Evolutionary conservation across 53 echinoderm and acorn worm species (phyloP), one percentile per base, ranked within the genome.

Genomic region (Holothuria leucospilota): DNA sequence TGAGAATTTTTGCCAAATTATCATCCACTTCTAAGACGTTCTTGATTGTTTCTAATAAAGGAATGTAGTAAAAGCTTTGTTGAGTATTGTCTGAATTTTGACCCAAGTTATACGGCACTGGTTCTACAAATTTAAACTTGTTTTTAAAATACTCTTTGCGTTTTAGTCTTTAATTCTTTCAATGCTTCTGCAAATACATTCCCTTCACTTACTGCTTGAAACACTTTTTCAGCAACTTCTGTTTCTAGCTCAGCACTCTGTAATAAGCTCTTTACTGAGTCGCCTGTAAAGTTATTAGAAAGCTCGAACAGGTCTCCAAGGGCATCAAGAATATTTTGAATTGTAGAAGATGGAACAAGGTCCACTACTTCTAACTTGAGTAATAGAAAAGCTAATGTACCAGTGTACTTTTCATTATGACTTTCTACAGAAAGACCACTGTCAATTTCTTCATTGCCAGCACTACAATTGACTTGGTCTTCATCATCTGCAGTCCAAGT

Each of bases 311-410:
- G 71, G 6, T 71, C 71, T 71, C 29, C 29, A 14, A 71, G 71
- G 13, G 40, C 71, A 71, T 9, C 21, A 13, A 71, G 38, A 71
- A 71, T 71, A 28, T 71, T 71, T 71, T 71, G 71, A 34, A 71
- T 71, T 34, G 71, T 71, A 30, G 71, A 28, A 11, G 71, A 28
- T 71, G 71, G 71, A 71, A 71, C 71, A 71, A 71, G 71, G 38
- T 71, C 71, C 2, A 71, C 71, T 71, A 71, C 71, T 71, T 71
- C 40, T 16, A 71, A 71, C 38, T 71, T 71, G 21, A 71, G 38
- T 38, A 71, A 71, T 13, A 39, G 40, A 71, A 71, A 39, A 71
- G 71, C 71, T 40, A 71, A 71, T 71, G 71, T 39, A 39, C 14
- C 18, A 2, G 71, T 71, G 34, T 71, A 71, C 38, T 71, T 71